Evolutionary conservation across 2,797 vertebrate genomes (phyloP).

Genomic region (Anguilla pacifica): DNA sequence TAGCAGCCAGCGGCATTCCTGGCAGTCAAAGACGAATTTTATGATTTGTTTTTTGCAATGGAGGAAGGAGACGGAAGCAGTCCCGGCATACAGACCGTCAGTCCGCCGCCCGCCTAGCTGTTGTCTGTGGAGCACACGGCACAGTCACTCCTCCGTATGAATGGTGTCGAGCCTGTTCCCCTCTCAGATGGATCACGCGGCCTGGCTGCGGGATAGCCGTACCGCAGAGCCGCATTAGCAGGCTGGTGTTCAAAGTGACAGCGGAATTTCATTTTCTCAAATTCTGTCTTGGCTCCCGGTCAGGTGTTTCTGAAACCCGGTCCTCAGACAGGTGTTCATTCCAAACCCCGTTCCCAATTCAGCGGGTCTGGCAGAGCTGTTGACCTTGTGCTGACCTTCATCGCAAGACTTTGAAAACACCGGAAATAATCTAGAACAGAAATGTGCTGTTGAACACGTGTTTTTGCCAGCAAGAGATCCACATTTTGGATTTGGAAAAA

Average conservation of each 20-base stretch:
- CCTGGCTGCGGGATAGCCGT: neutral
- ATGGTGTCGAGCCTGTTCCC: neutral
- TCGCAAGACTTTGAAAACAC: neutral
- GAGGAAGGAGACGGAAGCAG: neutral
- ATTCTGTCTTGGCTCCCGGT: neutral
- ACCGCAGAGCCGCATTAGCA: neutral
- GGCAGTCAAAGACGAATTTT: neutral
- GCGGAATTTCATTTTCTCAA: neutral
- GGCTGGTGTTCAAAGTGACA: neutral
- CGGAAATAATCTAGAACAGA: neutral
- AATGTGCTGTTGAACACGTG: neutral
- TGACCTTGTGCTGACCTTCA: neutral
- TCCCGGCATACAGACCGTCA: neutral
- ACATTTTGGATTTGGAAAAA: too few relatives aligned
- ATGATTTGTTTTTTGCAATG: neutral
- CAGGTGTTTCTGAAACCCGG: neutral
- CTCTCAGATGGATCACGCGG: neutral
- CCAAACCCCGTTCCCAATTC: neutral
- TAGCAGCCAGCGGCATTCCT: neutral
- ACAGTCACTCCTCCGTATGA: neutral
- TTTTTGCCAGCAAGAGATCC: neutral
- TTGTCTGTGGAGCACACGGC: too few relatives aligned
- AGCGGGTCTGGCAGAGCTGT: neutral
- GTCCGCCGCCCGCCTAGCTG: neutral
- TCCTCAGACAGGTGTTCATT: neutral